Conservation (phyloP, 2,113 vertebrate species). For the Sinocyclocheilus anshuiensis region DNA sequence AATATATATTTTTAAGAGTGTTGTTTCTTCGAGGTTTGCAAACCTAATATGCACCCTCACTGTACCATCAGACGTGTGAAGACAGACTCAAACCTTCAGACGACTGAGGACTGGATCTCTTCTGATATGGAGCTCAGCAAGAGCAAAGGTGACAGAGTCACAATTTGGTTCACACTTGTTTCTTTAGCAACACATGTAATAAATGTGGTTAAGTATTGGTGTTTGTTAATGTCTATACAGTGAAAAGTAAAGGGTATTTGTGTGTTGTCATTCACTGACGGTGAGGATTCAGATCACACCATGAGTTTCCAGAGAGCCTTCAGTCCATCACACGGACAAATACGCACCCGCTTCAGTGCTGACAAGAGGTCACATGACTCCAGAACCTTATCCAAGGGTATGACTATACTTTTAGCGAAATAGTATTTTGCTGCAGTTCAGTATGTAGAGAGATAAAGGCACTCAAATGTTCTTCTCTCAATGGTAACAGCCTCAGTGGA, state of each 20-base stretch:
- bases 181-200: too few species aligned
- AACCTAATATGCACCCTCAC: background rate
- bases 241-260: background rate
- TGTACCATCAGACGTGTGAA: conserved; percentile 29
- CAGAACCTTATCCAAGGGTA: conserved; percentile 15
- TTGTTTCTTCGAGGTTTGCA: background rate
- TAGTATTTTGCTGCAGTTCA: background rate
- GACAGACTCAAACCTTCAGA: conserved; percentile 50
- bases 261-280: conserved; percentile 54
- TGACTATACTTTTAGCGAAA: background rate
- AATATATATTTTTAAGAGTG: too few species aligned
- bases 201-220: background rate
- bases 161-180: background rate
- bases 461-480: background rate
- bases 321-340: conserved; percentile 3
- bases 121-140: conserved; percentile 69
- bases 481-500: conserved; percentile 15
- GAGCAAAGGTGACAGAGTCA: conserved; percentile 63
- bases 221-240: background rate
- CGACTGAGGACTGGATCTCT: conserved; percentile 74
- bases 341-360: background rate
- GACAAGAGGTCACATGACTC: conserved; percentile 13
- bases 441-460: background rate
- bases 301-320: conserved; percentile 45
- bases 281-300: conserved; percentile 48